Conservation (phyloP, 2,797 vertebrate species). For the Karalla daura region DNA sequence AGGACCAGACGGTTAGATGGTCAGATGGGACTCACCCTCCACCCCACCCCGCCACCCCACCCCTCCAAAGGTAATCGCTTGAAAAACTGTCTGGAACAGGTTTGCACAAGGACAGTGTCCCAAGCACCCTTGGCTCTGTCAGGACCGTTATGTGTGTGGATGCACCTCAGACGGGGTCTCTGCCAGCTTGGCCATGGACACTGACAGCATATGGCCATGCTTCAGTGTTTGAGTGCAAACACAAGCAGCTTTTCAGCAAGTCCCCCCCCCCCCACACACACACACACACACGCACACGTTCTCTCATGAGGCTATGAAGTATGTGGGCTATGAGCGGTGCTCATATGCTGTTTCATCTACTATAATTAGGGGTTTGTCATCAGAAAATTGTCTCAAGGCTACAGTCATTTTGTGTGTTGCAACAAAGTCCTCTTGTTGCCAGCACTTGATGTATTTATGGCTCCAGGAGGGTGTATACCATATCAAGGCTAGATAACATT, state of each 20-base stretch:
- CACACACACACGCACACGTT: neutral
- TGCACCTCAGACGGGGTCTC: slow-evolving; percentile 21
- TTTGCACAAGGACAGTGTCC: neutral
- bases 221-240: slow-evolving; percentile 31
- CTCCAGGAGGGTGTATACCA: neutral
- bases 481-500: neutral
- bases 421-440: neutral
- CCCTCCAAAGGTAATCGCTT: neutral
- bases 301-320: slow-evolving; percentile 18
- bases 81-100: neutral
- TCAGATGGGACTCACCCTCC: neutral
- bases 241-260: slow-evolving; percentile 36
- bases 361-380: slow-evolving; percentile 43
- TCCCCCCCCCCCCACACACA: slow-evolving; percentile 21
- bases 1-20: neutral
- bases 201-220: slow-evolving; percentile 24
- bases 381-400: slow-evolving; percentile 36
- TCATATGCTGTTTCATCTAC: slow-evolving; percentile 38
- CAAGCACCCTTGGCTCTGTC: slow-evolving; percentile 5
- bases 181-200: slow-evolving; percentile 20
- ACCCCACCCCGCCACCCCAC: no score
- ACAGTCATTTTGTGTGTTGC: slow-evolving; percentile 24
- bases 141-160: neutral
- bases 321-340: slow-evolving; percentile 12
- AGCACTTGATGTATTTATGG: neutral